Conservation (phyloP, 2,888 invertebrate genomes). For the Leptinotarsa rubiginosa region DNA sequence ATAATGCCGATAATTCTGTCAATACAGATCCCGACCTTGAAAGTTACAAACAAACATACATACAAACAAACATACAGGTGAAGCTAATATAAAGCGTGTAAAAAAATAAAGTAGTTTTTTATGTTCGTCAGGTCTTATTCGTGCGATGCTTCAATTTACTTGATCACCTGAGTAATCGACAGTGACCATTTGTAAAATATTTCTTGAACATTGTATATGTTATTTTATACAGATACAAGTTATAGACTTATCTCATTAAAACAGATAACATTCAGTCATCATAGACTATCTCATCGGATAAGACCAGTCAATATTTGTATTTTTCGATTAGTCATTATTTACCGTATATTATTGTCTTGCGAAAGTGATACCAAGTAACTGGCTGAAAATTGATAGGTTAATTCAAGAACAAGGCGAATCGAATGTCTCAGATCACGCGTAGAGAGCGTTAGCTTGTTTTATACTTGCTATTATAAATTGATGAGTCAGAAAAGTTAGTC, state of each 20-base stretch:
- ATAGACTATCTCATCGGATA: neutral
- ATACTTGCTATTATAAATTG: slow-evolving; percentile 11
- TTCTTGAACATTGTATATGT: too few species aligned
- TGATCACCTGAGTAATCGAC: too few species aligned
- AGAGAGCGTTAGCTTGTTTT: slow-evolving; percentile 11
- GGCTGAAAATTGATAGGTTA: slow-evolving; percentile 18
- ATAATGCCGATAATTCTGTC: too few species aligned
- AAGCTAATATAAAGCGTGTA: too few species aligned
- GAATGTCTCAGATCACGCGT: neutral
- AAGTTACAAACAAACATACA: too few species aligned
- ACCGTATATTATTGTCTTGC: slow-evolving; percentile 4
- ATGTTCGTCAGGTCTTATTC: too few species aligned
- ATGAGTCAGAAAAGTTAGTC: slow-evolving; percentile 11
- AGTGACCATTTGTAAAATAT: too few species aligned
- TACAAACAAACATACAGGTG: too few species aligned
- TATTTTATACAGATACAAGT: too few species aligned
- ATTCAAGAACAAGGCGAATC: slow-evolving; percentile 13
- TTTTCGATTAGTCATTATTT: slow-evolving; percentile 13
- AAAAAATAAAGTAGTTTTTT: too few species aligned
- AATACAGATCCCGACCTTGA: too few species aligned
- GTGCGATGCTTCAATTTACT: too few species aligned
- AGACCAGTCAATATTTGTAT: slow-evolving; percentile 13
- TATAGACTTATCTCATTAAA: neutral
- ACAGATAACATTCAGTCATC: neutral
- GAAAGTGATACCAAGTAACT: slow-evolving; percentile 4